Base-by-base conservation (phyloP, 2,797 vertebrate species). In the Typhlichthys eigenmanni region DNA sequence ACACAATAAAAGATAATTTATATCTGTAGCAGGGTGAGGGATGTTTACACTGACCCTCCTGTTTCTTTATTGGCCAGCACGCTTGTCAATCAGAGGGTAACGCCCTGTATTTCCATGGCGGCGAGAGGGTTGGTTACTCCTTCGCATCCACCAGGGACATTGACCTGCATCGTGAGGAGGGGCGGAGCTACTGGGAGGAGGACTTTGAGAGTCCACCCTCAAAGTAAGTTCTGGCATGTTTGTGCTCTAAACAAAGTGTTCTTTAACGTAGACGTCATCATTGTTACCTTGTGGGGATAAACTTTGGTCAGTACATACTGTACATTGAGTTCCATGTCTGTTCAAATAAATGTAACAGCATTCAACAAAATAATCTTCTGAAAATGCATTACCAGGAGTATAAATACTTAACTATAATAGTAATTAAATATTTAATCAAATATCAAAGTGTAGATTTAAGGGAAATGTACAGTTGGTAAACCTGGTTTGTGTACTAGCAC, bases 61-160 rank as follows among this genome's bases (percentile, higher is more conserved):
- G n/a, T 69, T 0, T 67, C 60, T n/a, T 64, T 50, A 38, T 76
- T 85, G 75, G 69, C 67, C 88, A 99, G 98, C 97, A 98, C 71
- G 97, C 96, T 89, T 99, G 98, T 87, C 97, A 98, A 77, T 99
- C 98, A 0, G 96, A 99, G 58, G 97, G 96, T 46, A 98, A 97
- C 62, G 85, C 95, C 69, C 91, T 99, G 87, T 99, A 98, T 89
- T 99, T 99, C 88, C 95, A 98, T 0, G 96, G 96, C 4, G 94
- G 93, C 8, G 95, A 98, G 72, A 95, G 91, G 71, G 91, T 89
- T 0, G 93, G 94, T 72, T 92, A 95, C 85, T 97, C 93, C 84
- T 99, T 98, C 1, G 94, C 95, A 68, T 92, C 96, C 66, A 96
- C 96, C 34, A 92, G 94, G 58, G 97, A 98, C 2, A 87, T 98